These are phyloP conservation scores for Amitus sp. DNA, from an alignment of 2,888 invertebrate genomes.

Conservation along the genomic window DNA sequence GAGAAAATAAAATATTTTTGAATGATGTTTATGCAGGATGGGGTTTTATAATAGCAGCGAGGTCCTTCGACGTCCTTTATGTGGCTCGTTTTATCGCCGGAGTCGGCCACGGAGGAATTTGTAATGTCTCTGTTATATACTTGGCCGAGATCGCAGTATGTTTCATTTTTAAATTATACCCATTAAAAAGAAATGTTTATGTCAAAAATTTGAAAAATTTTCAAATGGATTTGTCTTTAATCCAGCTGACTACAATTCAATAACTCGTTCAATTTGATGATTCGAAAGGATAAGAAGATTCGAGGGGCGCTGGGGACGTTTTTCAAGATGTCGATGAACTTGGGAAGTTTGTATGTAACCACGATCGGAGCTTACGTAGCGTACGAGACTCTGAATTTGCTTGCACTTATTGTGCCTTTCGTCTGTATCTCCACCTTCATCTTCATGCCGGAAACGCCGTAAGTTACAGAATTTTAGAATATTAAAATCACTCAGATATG, in stretches of 20 bases:
- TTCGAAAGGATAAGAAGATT: slow-evolving; percentile 68
- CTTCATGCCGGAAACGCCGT: slow-evolving; percentile 76
- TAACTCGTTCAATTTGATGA: too few species aligned
- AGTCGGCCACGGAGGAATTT: slow-evolving; percentile 65
- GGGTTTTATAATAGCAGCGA: slow-evolving; percentile 52
- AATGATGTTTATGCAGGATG: too few species aligned
- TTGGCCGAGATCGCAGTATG: slow-evolving; percentile 72
- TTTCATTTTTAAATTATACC: too few species aligned
- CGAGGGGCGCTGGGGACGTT: slow-evolving; percentile 70
- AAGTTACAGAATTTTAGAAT: too few species aligned
- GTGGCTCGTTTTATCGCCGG: slow-evolving; percentile 66
- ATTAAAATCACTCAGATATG: too few species aligned
- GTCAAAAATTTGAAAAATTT: too few species aligned
- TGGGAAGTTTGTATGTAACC: slow-evolving; percentile 59
- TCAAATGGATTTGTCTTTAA: too few species aligned
- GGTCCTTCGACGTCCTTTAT: slow-evolving; percentile 52
- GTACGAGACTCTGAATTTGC: slow-evolving; percentile 67
- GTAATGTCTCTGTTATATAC: slow-evolving; percentile 69
- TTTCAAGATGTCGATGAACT: slow-evolving; percentile 67
- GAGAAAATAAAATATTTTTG: too few species aligned
- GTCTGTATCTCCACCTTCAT: slow-evolving; percentile 70
- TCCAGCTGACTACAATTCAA: too few species aligned
- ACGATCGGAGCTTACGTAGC: slow-evolving; percentile 64
- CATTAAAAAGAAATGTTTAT: too few species aligned
- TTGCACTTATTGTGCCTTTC: slow-evolving; percentile 69